Evolutionary conservation across 2,797 vertebrate species (phyloP).

Genomic region (Synaphobranchus kaupii): DNA sequence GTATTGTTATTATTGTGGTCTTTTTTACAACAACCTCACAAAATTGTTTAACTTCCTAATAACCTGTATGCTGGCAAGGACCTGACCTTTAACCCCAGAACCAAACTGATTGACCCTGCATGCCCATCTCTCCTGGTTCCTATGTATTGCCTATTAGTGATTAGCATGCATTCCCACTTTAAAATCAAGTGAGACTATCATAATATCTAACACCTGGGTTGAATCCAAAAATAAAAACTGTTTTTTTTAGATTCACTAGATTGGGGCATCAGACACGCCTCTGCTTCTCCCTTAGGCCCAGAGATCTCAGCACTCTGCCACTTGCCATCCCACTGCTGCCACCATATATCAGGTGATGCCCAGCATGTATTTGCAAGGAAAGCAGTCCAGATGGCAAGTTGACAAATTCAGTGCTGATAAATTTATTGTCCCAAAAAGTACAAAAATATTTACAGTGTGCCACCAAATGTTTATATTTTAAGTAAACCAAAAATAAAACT

Average conservation of each 20-base stretch:
- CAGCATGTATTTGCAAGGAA: not conserved
- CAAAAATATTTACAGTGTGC: not conserved
- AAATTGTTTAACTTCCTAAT: not conserved
- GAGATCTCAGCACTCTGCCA: not conserved
- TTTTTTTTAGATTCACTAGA: not conserved
- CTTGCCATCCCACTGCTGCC: not conserved
- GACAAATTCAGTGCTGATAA: not conserved
- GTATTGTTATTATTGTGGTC: not conserved
- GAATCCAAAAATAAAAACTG: not conserved
- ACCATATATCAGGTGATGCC: not conserved
- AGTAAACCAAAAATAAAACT: not conserved
- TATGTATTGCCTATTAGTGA: not conserved
- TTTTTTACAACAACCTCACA: not conserved
- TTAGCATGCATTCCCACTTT: not conserved
- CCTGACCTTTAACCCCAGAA: not conserved
- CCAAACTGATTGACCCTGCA: not conserved
- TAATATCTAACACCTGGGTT: not conserved
- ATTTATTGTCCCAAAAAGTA: not conserved
- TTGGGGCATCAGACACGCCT: not conserved
- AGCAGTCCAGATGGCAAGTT: not conserved
- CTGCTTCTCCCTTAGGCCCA: not conserved
- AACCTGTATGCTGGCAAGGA: not conserved
- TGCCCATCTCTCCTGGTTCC: not conserved
- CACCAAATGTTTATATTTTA: not conserved
- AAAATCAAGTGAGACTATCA: not conserved